Evolutionary conservation across 2,888 invertebrate genomes (phyloP).

Genomic region (Tipula unca): DNA sequence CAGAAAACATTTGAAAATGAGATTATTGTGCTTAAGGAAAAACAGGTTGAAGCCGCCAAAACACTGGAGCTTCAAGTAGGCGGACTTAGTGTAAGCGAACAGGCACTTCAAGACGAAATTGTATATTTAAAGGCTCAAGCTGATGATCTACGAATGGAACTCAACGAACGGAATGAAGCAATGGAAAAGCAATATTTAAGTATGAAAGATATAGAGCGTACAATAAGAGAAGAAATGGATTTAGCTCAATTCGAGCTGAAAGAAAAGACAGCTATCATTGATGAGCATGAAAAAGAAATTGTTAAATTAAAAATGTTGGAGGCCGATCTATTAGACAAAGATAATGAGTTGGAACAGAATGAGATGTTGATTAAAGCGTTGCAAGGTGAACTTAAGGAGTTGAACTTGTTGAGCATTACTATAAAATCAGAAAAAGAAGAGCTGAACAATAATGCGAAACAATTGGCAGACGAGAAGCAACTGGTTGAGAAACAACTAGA

Average conservation of each 20-base stretch:
- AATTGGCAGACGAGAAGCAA: neutral
- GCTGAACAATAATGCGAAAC: neutral
- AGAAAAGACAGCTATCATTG: neutral
- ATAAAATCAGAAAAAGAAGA: conserved; percentile 24
- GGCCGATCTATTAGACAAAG: conserved; percentile 25
- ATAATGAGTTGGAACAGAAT: conserved; percentile 32
- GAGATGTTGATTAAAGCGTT: conserved; percentile 36
- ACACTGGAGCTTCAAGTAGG: conserved; percentile 20
- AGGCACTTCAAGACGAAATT: conserved; percentile 21
- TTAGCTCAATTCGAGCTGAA: conserved; percentile 22
- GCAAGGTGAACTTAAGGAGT: conserved; percentile 34
- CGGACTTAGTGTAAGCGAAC: conserved; percentile 18
- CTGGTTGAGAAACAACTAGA: neutral
- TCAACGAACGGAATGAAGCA: conserved; percentile 23
- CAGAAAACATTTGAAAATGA: conserved; percentile 31
- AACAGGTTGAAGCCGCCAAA: conserved; percentile 1
- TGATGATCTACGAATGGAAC: conserved; percentile 47
- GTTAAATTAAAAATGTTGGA: conserved; percentile 18
- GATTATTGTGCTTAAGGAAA: conserved; percentile 18
- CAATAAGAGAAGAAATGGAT: conserved; percentile 23
- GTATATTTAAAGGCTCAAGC: conserved; percentile 32
- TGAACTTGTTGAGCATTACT: conserved; percentile 26
- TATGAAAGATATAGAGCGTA: conserved; percentile 31
- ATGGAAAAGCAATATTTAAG: conserved; percentile 35
- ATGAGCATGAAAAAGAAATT: neutral